Evolutionary conservation across 2,888 invertebrate species (phyloP).

Genomic region (Apodemia hepburni): DNA sequence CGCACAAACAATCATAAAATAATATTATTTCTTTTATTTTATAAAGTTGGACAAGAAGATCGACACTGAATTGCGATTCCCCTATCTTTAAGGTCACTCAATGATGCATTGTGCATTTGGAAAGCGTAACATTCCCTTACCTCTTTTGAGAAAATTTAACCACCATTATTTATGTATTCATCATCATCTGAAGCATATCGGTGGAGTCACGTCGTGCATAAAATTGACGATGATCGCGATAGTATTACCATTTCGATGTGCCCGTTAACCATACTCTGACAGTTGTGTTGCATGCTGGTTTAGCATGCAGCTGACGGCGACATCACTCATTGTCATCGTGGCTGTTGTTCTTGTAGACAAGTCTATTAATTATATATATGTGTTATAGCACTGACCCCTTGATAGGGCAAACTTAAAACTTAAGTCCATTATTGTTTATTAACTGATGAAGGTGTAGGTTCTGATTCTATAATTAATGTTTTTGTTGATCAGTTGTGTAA

Average conservation of each 20-base stretch:
- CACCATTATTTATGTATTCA: constrained; percentile 39
- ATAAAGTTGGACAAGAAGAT: too few species aligned
- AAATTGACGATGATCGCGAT: constrained; percentile 40
- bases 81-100: constrained; percentile 1
- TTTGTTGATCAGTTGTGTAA: not conserved
- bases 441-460: too few species aligned
- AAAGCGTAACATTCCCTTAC: constrained; percentile 10
- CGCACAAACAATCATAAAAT: too few species aligned
- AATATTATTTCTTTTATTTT: too few species aligned
- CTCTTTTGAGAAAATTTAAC: constrained; percentile 6
- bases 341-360: not conserved
- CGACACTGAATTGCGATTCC: not conserved
- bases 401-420: too few species aligned
- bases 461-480: too few species aligned
- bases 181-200: constrained; percentile 37
- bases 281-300: constrained; percentile 25
- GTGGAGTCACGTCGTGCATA: constrained; percentile 41
- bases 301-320: constrained; percentile 5
- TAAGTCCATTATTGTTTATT: not conserved
- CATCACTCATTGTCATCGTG: constrained; percentile 7
- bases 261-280: constrained; percentile 40
- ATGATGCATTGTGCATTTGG: constrained; percentile 1
- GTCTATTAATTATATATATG: not conserved
- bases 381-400: not conserved
- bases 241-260: constrained; percentile 41